A percentile compares a stretch with the other conserved stretches of the same genome.
Evolutionary conservation across 2,113 vertebrate species (phyloP).

Genomic region (Urocolius indicus): DNA sequence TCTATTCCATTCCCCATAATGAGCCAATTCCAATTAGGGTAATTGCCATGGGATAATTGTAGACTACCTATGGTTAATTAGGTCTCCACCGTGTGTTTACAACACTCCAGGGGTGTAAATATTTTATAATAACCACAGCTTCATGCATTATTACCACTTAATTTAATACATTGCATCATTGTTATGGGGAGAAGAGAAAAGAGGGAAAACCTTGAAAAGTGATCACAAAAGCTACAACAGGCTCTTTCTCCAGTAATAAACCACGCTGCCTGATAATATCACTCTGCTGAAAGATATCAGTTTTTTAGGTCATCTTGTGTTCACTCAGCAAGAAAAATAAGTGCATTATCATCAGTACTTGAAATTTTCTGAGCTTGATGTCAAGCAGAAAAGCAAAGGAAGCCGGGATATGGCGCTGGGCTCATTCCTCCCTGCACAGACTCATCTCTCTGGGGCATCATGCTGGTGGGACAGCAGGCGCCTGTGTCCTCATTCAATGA

Average conservation of each 20-base stretch:
- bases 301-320: neutral
- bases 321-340: neutral
- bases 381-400: neutral
- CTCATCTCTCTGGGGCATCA: fast-evolving
- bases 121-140: slow-evolving; percentile 60
- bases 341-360: neutral
- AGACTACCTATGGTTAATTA: slow-evolving; percentile 62
- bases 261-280: neutral
- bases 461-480: neutral
- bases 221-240: neutral
- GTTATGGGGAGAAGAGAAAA: neutral
- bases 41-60: slow-evolving; percentile 42
- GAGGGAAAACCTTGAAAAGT: neutral
- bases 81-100: slow-evolving; percentile 52
- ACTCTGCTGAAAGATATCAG: neutral
- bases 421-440: fast-evolving
- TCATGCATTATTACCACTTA: slow-evolving; percentile 41
- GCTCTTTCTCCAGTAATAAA: neutral
- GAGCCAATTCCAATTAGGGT: slow-evolving; percentile 42
- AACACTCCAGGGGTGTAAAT: slow-evolving; percentile 43
- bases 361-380: neutral
- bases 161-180: slow-evolving; percentile 53
- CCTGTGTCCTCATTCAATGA: neutral
- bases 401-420: neutral
- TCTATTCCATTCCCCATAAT: slow-evolving; percentile 29